phyloP scores from a whole-genome alignment of 2,797 vertebrate genomes.

The Rousettus madagascariensis region DNA sequence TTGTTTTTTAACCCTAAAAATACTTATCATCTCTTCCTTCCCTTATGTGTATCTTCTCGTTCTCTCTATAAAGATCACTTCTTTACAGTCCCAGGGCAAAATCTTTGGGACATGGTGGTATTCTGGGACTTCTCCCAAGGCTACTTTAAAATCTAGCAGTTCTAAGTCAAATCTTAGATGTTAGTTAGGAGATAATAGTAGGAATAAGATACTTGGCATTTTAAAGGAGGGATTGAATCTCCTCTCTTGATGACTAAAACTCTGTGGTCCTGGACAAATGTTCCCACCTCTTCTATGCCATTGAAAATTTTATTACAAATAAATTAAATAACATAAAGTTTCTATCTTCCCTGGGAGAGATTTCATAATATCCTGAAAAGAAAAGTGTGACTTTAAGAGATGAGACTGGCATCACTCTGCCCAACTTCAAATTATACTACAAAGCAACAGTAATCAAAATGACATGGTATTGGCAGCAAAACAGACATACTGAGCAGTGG shows the following conservation, averaged over 20 bases:
- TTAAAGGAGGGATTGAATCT: not conserved
- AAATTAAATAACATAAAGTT: not conserved
- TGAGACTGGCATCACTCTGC: not conserved
- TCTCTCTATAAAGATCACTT: not conserved
- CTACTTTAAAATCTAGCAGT: not conserved
- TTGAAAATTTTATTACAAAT: not conserved
- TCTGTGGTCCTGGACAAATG: not conserved
- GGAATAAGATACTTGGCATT: not conserved
- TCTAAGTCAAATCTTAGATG: not conserved
- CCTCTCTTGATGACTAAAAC: not conserved
- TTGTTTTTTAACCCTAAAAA: constrained; percentile 36
- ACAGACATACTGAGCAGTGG: no score
- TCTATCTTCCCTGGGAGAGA: not conserved
- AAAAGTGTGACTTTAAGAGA: constrained; percentile 4
- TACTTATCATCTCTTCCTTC: not conserved
- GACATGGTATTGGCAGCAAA: no score
- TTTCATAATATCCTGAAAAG: constrained; percentile 22
- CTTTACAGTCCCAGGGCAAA: not conserved
- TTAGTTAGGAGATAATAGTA: not conserved
- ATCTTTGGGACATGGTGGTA: not conserved
- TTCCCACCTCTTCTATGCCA: not conserved
- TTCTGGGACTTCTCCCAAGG: not conserved
- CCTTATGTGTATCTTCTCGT: not conserved
- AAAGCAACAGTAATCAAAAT: no score
- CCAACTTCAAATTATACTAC: no score